Base-by-base conservation (phyloP, 2,888 invertebrate genomes). In the Selenia dentaria region DNA sequence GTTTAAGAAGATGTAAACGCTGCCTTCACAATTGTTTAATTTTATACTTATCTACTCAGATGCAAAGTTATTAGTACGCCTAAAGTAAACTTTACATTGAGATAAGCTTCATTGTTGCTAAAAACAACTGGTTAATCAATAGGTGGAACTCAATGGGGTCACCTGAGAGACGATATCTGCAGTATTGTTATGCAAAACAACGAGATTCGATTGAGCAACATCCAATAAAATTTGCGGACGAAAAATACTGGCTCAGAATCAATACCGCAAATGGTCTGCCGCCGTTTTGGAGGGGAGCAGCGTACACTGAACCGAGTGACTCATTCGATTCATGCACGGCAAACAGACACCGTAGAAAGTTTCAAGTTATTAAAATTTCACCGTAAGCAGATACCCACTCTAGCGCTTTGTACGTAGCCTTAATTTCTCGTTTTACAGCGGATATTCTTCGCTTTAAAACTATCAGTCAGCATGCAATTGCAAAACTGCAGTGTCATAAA, bases 361-460 rank as follows among this genome's bases (percentile, higher is more conserved):
- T 81, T 52, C 36, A 75, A 78, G 68, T 83, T 85, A 84, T 85
- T 84, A 85, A 85, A 85, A 84, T 85, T 86, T 85, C 84, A 85
- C 86, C 85, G 86, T 83, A 83, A 85, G 77, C 74, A 71, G 70
- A 77, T 70, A 29, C n/a, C n/a, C n/a, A n/a, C 67, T 67, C 57
- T 59, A 70, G 72, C 69, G 59, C 70, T 54, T 66, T 67, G 72
- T 67, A 75, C 70, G 74, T 16, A 16, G 16, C 16, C 74, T 74
- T 70, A 35, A 26, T 31, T 31, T n/a, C 26, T 10, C 3, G 9
- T 6, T 14, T 8, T 24, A 26, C 10, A 24, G 8, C 9, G 5
- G 22, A 2, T 8, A 22, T 8, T 8, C 6, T 1, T 22, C 22
- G 6, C 2, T 22, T 22, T 22, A 22, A 5, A 4, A 8, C 6